These are phyloP conservation scores for Ectemnius lituratus DNA, from an alignment of 2,888 invertebrate genomes.

Conservation along the genomic window DNA sequence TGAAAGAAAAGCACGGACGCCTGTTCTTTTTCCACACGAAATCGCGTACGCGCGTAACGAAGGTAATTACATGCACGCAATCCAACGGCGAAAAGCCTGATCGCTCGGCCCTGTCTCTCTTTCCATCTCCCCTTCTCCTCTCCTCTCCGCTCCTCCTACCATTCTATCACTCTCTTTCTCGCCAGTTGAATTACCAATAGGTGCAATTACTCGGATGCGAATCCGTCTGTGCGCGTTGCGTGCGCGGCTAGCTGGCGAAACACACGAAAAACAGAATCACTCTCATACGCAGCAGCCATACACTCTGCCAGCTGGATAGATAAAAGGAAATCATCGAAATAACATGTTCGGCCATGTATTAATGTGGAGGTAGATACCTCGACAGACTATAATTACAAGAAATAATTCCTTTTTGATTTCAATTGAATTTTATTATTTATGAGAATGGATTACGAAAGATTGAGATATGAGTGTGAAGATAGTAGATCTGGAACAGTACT, in stretches of 20 bases:
- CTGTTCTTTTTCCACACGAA: constrained; percentile 20
- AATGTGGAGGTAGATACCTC: no score
- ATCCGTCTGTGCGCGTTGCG: not conserved
- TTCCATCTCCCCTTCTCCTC: no score
- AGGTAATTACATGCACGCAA: constrained; percentile 54
- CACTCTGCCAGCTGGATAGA: not conserved
- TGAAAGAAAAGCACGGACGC: constrained; percentile 35
- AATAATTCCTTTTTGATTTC: no score
- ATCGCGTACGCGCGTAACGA: constrained; percentile 43
- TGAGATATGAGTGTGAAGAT: no score
- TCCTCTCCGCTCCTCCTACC: not conserved
- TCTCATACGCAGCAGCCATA: not conserved
- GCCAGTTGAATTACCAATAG: constrained; percentile 17
- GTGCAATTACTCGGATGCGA: constrained; percentile 13
- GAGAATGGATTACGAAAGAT: no score
- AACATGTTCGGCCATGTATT: not conserved
- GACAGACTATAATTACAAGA: no score
- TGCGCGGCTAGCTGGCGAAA: not conserved
- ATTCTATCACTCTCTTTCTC: constrained; percentile 1
- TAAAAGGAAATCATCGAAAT: constrained; percentile 8
- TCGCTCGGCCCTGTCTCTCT: not conserved
- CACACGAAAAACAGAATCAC: not conserved
- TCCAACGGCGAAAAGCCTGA: constrained; percentile 43
- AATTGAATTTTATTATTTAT: no score
- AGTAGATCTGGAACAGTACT: no score